Conservation (phyloP, 2,888 invertebrate genomes). For the Aphrophora alni region DNA sequence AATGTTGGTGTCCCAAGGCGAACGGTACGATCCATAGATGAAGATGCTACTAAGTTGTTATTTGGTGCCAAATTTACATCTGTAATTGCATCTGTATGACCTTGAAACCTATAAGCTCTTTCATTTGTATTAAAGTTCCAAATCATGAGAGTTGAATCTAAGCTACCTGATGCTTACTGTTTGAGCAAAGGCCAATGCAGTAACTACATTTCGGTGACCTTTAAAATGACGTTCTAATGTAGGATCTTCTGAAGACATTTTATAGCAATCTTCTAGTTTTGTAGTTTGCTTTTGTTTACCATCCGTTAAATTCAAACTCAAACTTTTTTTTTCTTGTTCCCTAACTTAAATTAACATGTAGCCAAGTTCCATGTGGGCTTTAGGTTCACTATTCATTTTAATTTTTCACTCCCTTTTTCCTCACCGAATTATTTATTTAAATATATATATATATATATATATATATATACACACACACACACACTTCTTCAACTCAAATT, state of each 20-base stretch:
- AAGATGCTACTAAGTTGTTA: constrained; percentile 83
- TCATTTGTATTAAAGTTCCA: constrained; percentile 81
- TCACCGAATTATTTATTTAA: too few species aligned
- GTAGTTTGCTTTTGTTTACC: too few species aligned
- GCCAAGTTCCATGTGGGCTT: too few species aligned
- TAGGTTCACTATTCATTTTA: too few species aligned
- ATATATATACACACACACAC: too few species aligned
- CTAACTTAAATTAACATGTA: too few species aligned
- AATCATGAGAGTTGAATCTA: constrained; percentile 80
- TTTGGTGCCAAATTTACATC: constrained; percentile 82
- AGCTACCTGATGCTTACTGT: constrained; percentile 80
- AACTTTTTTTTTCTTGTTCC: too few species aligned
- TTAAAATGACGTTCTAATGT: constrained; percentile 77
- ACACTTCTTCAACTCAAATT: too few species aligned
- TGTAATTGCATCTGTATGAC: constrained; percentile 76
- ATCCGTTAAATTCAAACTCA: too few species aligned
- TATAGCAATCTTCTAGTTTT: too few species aligned
- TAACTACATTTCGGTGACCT: constrained; percentile 79
- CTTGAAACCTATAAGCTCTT: constrained; percentile 74
- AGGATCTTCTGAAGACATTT: constrained; percentile 57
- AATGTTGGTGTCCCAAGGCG: constrained; percentile 84
- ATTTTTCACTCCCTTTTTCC: too few species aligned
- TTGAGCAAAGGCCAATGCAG: constrained; percentile 74
- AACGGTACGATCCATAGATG: constrained; percentile 83
- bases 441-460: too few species aligned